Percentiles rank a stretch among this genome's conserved stretches.
These are phyloP conservation scores for Hemicrepidius hirtus DNA, from an alignment of 2,888 invertebrate species.

Conservation along the genomic window DNA sequence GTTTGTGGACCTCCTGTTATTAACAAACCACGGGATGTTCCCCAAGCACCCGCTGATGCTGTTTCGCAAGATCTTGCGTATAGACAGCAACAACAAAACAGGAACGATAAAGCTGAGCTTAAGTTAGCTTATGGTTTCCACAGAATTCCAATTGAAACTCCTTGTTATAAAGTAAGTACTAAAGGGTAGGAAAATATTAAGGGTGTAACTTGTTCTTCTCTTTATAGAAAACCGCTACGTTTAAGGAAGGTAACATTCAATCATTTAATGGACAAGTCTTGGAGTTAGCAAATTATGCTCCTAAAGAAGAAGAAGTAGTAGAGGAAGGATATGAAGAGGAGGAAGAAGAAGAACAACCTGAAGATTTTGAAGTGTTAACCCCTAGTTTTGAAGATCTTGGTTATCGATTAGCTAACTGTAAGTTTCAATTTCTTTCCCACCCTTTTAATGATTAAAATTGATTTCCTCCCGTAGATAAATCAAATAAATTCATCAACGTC, in stretches of 20 bases:
- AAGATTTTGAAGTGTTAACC: slow-evolving; percentile 54
- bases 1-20: slow-evolving; percentile 18
- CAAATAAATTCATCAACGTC: slow-evolving; percentile 5
- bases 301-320: slow-evolving; percentile 34
- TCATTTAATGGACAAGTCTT: slow-evolving; percentile 67
- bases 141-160: slow-evolving; percentile 71
- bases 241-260: slow-evolving; percentile 73
- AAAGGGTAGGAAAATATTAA: too few species aligned
- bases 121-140: slow-evolving; percentile 74
- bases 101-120: slow-evolving; percentile 71
- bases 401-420: slow-evolving; percentile 69
- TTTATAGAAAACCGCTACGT: slow-evolving; percentile 60
- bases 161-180: slow-evolving; percentile 53
- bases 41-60: slow-evolving; percentile 71
- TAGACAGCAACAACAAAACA: slow-evolving; percentile 67
- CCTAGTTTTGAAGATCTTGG: slow-evolving; percentile 71
- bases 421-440: too few species aligned
- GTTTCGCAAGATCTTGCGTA: slow-evolving; percentile 72
- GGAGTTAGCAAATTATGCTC: slow-evolving; percentile 53
- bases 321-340: slow-evolving; percentile 56
- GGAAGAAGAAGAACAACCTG: slow-evolving; percentile 59
- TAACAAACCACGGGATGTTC: not conserved
- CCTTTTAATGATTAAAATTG: not conserved
- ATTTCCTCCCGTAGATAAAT: not conserved
- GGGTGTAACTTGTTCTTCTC: not conserved